Evolutionary conservation across 23 tunicate species (phyloP), one percentile per base, ranked within the genome.

Genomic region (Phallusia fumigata): DNA sequence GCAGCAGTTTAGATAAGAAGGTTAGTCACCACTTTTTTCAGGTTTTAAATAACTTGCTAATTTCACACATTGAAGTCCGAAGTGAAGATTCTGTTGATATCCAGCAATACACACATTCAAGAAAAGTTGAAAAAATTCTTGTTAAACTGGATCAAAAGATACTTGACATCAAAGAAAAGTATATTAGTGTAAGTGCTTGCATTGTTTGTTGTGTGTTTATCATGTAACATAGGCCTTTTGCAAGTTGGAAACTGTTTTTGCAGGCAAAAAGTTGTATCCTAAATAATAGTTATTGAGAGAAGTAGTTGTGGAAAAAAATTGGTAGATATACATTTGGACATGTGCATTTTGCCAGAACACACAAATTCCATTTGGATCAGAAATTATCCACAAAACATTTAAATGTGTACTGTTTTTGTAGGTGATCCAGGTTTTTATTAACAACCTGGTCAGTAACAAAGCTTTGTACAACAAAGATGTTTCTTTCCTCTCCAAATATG

Each of bases 1-100:
- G n/a, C n/a, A n/a, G n/a, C n/a, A n/a, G n/a, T n/a, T n/a, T n/a
- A n/a, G n/a, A n/a, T n/a, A n/a, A n/a, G n/a, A n/a, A n/a, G n/a
- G n/a, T n/a, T n/a, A n/a, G n/a, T n/a, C 26, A 58, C 26, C 28
- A 21, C 16, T 58, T 58, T 1, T 6, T 21, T 58, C 69, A 94
- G 98, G 94, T 94, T 0, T 85, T 94, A 0, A 85, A 53, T 15
- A 94, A 94, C 50, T 73, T 94, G 85, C 74, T 89, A n/a, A 94
- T 94, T 36, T 89, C 94, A 0, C 52, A 78, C 44, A 89, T 89
- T 74, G 94, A 94, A 53, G 44, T 94, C 30, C 85, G 98, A 0
- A 45, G 90, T 19, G 98, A 94, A 65, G 94, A 94, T 32, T 81
- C 98, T 0, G 53, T 94, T 31, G 98, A 94, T 64, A 89, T 94